A percentile compares a stretch with the other conserved stretches of the same genome.
Evolutionary conservation across 2,113 vertebrate species (phyloP).

Genomic region (Hemichromis elongatus): DNA sequence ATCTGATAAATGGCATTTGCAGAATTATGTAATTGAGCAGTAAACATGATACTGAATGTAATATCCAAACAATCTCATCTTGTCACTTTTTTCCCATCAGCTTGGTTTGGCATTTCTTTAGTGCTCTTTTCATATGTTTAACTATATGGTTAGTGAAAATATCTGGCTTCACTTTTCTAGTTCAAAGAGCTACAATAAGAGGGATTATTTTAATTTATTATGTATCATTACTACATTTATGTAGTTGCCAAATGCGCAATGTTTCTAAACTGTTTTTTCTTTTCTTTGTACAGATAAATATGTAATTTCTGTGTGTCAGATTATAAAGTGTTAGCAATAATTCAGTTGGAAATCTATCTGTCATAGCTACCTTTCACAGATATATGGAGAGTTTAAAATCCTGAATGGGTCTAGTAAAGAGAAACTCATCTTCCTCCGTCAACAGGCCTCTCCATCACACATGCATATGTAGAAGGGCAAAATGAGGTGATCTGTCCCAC

Average conservation of each 20-base stretch:
- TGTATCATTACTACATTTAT: not conserved
- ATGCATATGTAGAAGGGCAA: constrained; percentile 26
- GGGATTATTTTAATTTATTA: not conserved
- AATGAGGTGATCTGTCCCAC: constrained; percentile 35
- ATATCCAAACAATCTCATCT: not conserved
- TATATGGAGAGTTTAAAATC: not conserved
- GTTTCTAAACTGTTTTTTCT: not conserved
- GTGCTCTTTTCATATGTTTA: not conserved
- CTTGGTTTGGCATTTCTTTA: not conserved
- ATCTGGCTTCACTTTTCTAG: not conserved
- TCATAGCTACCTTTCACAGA: accelerated
- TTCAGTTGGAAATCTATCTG: not conserved
- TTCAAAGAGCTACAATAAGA: accelerated
- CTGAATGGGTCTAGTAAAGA: not conserved
- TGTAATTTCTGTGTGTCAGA: not conserved
- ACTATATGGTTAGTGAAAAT: not conserved
- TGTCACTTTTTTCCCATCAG: not conserved
- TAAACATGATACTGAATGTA: not conserved
- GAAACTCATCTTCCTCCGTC: not conserved
- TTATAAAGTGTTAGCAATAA: not conserved
- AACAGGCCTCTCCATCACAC: not conserved
- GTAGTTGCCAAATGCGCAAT: not conserved
- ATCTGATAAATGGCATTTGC: not conserved
- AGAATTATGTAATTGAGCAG: accelerated
- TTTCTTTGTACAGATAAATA: not conserved